Conservation (phyloP, 2,113 vertebrate species). For the Cynopterus brachyotis region DNA sequence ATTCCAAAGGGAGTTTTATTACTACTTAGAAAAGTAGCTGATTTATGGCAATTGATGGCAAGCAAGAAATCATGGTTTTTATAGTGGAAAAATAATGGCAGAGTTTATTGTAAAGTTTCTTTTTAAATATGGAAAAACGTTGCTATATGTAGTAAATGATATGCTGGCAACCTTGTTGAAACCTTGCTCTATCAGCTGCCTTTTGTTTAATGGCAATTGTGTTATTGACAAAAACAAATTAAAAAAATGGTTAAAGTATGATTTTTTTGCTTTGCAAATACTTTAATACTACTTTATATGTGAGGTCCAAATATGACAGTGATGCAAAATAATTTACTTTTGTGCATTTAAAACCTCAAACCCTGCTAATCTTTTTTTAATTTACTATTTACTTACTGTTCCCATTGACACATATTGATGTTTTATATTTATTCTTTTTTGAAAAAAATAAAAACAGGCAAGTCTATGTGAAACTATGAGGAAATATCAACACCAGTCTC, state of each 20-base stretch:
- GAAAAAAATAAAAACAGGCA: no score
- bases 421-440: not conserved
- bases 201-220: not conserved
- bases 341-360: not conserved
- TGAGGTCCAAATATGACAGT: not conserved
- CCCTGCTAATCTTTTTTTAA: not conserved
- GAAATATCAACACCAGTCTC: not conserved
- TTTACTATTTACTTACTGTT: not conserved
- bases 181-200: not conserved
- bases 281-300: not conserved
- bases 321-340: not conserved
- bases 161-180: not conserved
- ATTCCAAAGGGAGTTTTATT: constrained; percentile 14
- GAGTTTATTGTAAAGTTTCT: not conserved
- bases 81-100: not conserved
- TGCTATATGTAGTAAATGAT: not conserved
- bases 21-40: constrained; percentile 4
- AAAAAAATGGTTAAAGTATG: not conserved
- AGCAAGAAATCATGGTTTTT: not conserved
- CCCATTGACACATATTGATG: not conserved
- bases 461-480: not conserved
- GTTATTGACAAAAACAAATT: not conserved
- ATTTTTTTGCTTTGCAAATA: not conserved
- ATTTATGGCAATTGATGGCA: not conserved
- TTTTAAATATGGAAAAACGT: not conserved